Conservation (phyloP, 2,113 vertebrate genomes). For the Dicerorhinus sumatrensis region DNA sequence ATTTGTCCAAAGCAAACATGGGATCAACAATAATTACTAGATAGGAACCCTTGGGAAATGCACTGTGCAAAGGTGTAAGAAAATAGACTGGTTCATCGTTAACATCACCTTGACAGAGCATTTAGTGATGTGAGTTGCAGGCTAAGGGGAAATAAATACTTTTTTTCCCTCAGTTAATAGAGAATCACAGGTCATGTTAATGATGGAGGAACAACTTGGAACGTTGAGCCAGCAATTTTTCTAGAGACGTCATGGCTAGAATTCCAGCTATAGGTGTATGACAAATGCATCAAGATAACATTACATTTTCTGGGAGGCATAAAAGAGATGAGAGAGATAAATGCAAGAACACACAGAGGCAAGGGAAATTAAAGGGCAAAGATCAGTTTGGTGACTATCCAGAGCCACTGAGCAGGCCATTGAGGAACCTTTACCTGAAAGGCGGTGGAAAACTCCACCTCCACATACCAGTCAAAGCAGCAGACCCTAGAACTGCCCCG, state of each 20-base stretch:
- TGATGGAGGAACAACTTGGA: neutral
- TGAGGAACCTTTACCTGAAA: neutral
- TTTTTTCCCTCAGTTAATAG: neutral
- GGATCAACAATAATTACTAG: neutral
- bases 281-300: neutral
- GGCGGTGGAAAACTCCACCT: constrained; percentile 56
- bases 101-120: neutral
- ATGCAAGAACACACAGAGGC: too few relatives aligned
- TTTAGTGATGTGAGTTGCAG: neutral
- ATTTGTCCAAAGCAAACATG: neutral
- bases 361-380: neutral
- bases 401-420: neutral
- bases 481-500: constrained; percentile 59
- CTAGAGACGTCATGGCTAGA: neutral
- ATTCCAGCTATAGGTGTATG: neutral
- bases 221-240: neutral
- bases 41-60: neutral
- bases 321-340: too few relatives aligned
- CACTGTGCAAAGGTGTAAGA: neutral
- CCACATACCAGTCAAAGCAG: neutral
- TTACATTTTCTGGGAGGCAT: neutral
- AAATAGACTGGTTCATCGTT: too few relatives aligned
- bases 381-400: neutral
- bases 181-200: neutral
- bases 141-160: neutral